A percentile compares a stretch with the other conserved stretches of the same genome.
Conservation (phyloP, 2,797 vertebrate genomes). For the Sylvilagus floridanus region DNA sequence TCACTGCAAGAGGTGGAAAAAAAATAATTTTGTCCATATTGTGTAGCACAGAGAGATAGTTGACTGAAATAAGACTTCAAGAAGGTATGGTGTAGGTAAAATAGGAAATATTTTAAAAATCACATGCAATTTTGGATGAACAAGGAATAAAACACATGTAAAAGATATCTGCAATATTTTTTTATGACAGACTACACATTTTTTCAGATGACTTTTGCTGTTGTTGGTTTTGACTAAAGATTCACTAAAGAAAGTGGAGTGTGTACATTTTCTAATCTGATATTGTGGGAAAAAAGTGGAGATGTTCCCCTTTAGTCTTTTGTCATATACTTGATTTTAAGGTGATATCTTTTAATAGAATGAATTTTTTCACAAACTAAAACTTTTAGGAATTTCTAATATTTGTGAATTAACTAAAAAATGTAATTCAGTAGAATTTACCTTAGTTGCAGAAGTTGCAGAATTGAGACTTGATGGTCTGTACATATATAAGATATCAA, state of each 20-base stretch:
- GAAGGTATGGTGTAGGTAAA: background rate
- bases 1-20: background rate
- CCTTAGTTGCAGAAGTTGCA: background rate
- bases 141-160: background rate
- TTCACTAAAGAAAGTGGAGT: background rate
- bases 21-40: background rate
- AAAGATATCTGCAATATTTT: slow-evolving; percentile 23
- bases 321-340: background rate
- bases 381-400: slow-evolving; percentile 30
- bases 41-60: background rate
- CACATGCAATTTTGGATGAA: background rate
- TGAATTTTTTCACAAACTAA: slow-evolving; percentile 8
- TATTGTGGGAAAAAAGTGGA: background rate
- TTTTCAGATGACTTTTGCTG: background rate
- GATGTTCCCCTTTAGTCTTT: background rate
- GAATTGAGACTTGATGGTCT: background rate
- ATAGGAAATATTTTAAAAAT: background rate
- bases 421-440: slow-evolving; percentile 6
- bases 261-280: background rate
- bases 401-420: slow-evolving; percentile 25
- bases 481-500: background rate
- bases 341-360: slow-evolving; percentile 14
- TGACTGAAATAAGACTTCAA: background rate
- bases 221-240: background rate
- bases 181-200: background rate